Evolutionary conservation across 2,888 invertebrate species (phyloP).

Genomic region (Ophioninae sp.): DNA sequence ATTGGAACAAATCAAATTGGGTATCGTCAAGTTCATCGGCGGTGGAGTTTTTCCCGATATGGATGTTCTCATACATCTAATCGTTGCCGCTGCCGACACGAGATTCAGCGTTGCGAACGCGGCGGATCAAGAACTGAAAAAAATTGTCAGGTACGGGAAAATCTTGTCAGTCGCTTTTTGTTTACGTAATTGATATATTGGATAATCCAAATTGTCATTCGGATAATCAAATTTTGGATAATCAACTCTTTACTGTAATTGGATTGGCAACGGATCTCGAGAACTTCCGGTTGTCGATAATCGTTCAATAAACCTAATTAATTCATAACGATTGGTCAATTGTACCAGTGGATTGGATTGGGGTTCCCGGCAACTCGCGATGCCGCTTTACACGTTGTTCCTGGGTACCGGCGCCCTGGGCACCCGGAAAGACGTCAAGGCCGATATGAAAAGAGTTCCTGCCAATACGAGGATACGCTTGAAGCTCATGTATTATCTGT

Average conservation of each 20-base stretch:
- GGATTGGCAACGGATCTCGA: not conserved
- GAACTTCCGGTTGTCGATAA: not conserved
- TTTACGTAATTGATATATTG: too few species aligned
- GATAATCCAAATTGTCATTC: too few species aligned
- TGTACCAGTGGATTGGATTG: constrained; percentile 88
- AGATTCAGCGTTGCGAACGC: constrained; percentile 93
- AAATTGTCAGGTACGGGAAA: constrained; percentile 85
- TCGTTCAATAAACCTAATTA: constrained; percentile 7
- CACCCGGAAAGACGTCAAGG: constrained; percentile 82
- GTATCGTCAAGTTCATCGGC: constrained; percentile 91
- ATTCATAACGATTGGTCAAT: not conserved
- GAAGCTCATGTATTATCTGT: constrained; percentile 92
- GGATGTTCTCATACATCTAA: constrained; percentile 88
- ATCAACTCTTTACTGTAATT: not conserved
- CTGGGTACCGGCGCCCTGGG: constrained; percentile 85
- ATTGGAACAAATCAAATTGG: constrained; percentile 90
- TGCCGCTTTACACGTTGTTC: constrained; percentile 90
- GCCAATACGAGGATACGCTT: constrained; percentile 92
- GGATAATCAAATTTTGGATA: too few species aligned
- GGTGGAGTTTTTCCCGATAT: constrained; percentile 89
- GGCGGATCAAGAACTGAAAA: constrained; percentile 92
- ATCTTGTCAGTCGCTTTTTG: not conserved
- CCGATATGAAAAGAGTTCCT: constrained; percentile 88
- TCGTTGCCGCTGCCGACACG: constrained; percentile 94
- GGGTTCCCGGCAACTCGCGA: constrained; percentile 86